A percentile compares a stretch with the other conserved stretches of the same genome.
Conservation (phyloP, 2,888 invertebrate genomes). For the Nudaria mundana region DNA sequence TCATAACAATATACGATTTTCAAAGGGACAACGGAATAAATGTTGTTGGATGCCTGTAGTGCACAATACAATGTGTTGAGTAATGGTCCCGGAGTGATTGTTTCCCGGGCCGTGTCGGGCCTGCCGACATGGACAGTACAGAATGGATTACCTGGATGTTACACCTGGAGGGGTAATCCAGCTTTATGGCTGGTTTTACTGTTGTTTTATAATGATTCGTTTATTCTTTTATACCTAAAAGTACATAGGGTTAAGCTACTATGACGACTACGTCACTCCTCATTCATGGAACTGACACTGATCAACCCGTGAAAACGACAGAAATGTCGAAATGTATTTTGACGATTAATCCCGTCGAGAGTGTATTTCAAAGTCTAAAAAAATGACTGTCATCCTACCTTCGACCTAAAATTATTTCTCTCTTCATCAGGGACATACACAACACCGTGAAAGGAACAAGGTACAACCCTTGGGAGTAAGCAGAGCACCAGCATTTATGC, state of each 20-base stretch:
- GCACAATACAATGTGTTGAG: constrained; percentile 35
- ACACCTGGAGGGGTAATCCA: constrained; percentile 27
- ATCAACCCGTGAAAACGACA: too few species aligned
- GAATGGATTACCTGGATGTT: constrained; percentile 31
- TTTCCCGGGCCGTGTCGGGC: constrained; percentile 20
- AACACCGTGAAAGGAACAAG: too few species aligned
- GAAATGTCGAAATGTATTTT: too few species aligned
- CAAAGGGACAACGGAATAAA: constrained; percentile 36
- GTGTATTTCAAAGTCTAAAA: too few species aligned
- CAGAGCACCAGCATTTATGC: too few species aligned
- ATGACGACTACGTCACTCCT: not conserved
- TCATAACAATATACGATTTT: constrained; percentile 24
- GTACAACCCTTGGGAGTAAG: too few species aligned
- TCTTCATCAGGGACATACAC: too few species aligned
- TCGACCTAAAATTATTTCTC: too few species aligned
- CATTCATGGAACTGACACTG: not conserved
- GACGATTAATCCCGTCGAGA: too few species aligned
- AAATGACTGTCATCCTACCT: too few species aligned
- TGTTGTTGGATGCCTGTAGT: constrained; percentile 20
- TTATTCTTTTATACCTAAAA: not conserved
- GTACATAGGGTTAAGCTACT: not conserved
- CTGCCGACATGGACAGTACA: constrained; percentile 18
- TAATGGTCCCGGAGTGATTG: constrained; percentile 36
- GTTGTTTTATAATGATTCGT: not conserved
- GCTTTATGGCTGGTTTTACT: constrained; percentile 20